Percentiles rank a stretch among this genome's conserved stretches.
These are phyloP conservation scores for Ursus arctos DNA, from an alignment of 2,113 vertebrate species.

Conservation along the genomic window DNA sequence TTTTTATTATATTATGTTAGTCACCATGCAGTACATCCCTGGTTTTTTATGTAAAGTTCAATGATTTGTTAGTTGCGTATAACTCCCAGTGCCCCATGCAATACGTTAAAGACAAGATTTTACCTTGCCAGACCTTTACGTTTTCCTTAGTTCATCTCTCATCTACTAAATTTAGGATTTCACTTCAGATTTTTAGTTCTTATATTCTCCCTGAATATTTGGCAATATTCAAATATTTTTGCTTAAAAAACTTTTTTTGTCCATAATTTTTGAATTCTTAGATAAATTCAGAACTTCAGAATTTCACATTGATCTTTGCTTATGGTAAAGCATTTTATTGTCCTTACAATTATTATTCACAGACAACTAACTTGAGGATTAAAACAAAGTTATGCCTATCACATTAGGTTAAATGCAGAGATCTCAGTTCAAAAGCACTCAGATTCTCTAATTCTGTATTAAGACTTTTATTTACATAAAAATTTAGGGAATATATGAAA, in stretches of 20 bases:
- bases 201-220: background rate
- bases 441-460: background rate
- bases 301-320: background rate
- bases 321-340: background rate
- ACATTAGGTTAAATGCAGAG: background rate
- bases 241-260: background rate
- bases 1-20: too few relatives aligned
- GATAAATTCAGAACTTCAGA: background rate
- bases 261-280: background rate
- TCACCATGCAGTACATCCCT: too few relatives aligned
- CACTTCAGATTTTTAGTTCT: background rate
- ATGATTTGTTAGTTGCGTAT: too few relatives aligned
- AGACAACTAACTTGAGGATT: background rate
- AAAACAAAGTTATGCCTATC: background rate
- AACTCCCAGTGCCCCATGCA: too few relatives aligned
- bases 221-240: constrained; percentile 19
- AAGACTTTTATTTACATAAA: background rate
- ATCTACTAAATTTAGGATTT: constrained; percentile 8
- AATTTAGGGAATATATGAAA: background rate
- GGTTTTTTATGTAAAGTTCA: too few relatives aligned
- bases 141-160: background rate
- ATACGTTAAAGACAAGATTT: constrained; percentile 20
- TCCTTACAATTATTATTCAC: background rate
- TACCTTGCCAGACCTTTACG: background rate
- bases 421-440: constrained; percentile 41